Percentiles rank a stretch among this genome's conserved stretches.
phyloP scores from a whole-genome alignment of 2,113 vertebrate genomes.

The Caretta caretta region DNA sequence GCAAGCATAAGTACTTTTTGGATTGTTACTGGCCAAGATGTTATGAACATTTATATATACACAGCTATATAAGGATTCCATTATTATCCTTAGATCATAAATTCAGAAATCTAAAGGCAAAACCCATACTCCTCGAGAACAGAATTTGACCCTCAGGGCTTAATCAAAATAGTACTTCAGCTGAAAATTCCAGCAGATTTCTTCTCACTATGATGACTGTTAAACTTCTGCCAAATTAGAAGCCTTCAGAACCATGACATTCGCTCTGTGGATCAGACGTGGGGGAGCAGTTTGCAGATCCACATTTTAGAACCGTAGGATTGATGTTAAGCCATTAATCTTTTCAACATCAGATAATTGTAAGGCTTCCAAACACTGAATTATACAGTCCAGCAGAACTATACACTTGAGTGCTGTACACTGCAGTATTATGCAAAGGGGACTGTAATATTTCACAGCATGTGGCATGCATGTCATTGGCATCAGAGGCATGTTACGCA shows the following conservation, averaged over 20 bases:
- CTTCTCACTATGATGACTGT: not conserved
- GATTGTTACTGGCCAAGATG: not conserved
- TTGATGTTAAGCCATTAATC: not conserved
- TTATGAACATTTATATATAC: not conserved
- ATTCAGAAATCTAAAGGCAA: constrained; percentile 6
- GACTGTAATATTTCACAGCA: not conserved
- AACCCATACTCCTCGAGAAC: not conserved
- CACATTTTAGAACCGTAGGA: not conserved
- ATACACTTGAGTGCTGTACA: not conserved
- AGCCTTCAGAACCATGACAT: not conserved
- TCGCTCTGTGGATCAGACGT: not conserved
- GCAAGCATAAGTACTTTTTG: not conserved
- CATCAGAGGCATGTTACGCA: not conserved
- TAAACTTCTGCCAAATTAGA: not conserved
- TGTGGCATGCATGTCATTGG: not conserved
- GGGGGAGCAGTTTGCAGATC: not conserved
- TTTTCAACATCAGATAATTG: not conserved
- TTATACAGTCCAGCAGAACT: not conserved
- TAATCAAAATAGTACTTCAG: not conserved
- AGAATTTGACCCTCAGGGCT: not conserved
- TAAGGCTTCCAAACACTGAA: not conserved
- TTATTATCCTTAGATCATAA: not conserved
- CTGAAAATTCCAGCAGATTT: not conserved
- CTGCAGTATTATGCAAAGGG: not conserved
- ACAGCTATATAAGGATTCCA: not conserved